Base-by-base conservation (phyloP, 2,113 vertebrate genomes). In the Chascanopsetta lugubris region DNA sequence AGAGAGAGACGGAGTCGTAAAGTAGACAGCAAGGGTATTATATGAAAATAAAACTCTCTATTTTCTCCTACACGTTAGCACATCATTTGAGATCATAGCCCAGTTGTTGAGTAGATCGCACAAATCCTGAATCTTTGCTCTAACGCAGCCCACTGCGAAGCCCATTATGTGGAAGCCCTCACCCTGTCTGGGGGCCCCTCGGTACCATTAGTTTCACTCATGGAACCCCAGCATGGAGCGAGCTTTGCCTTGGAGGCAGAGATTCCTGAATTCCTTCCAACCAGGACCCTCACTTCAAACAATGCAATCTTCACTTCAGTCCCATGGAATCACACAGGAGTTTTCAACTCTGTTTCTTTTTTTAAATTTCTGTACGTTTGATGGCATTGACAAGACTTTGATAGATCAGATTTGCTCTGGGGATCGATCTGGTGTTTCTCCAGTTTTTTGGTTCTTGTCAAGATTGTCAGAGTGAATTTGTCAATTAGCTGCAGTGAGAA, bases 191-290 rank as follows among this genome's bases (percentile, higher is more conserved):
- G 34, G 58, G 25, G 8, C 24, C 42, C 76, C 29, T 12, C 6
- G 42, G 24, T 46, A 57, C 25, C 8, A 17, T 9, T 65, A 17
- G 27, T 65, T 67, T 50, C 34, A 25, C 59, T 58, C 18, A 29
- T 2, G 2, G 49, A 60, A 43, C 59, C 56, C 22, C 54, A 61
- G 20, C 8, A 57, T 46, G 43, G 17, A 56, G n/a, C 40, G 17
- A 32, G 3, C 73, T 15, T 62, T 75, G 26, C 63, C 70, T 73
- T 47, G 8, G 11, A 70, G 71, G 49, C 69, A 69, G 30, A 60
- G 49, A 77, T 57, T 58, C 48, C 34, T 64, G 12, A 72, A 64
- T 18, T 29, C 32, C 26, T 49, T 53, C 29, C 61, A 21, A 32
- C 34, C 11, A 29, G 25, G 36, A 68, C 59, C 42, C 46, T 55